A percentile compares a stretch with the other conserved stretches of the same genome.
These are phyloP conservation scores for Chrysochloris asiatica DNA, from an alignment of 2,113 vertebrate species.

Conservation along the genomic window DNA sequence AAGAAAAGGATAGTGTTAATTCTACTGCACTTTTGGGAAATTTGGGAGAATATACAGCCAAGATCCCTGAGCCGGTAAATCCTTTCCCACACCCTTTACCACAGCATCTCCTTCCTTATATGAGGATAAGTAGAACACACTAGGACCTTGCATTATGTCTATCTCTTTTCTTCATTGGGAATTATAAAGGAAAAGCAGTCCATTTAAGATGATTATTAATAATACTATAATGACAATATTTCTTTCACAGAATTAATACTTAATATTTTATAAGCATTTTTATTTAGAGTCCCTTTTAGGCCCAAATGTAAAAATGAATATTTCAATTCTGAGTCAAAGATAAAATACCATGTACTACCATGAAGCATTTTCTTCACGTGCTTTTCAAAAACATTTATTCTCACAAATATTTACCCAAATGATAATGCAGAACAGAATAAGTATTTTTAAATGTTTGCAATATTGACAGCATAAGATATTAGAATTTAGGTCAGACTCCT, in stretches of 20 bases:
- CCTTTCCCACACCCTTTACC: neutral
- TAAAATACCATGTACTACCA: neutral
- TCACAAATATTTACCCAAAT: neutral
- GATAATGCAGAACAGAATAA: neutral
- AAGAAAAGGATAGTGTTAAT: constrained; percentile 77
- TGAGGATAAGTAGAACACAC: neutral
- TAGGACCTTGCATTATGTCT: neutral
- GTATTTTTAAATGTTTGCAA: neutral
- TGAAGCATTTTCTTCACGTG: neutral
- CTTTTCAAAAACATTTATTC: constrained; percentile 33
- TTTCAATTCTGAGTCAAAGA: constrained; percentile 33
- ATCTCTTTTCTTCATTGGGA: neutral
- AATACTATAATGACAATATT: neutral
- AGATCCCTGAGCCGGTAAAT: neutral
- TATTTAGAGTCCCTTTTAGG: neutral
- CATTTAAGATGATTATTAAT: neutral
- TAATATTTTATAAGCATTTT: no score
- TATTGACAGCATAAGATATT: neutral
- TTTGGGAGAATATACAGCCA: constrained; percentile 28
- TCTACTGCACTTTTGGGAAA: constrained; percentile 76
- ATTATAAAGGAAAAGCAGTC: neutral
- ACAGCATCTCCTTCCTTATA: constrained; percentile 12
- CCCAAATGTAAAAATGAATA: neutral
- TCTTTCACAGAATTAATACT: neutral
- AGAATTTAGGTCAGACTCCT: neutral